phyloP scores from a whole-genome alignment of 2,888 invertebrate genomes.

The Drosophila putrida region DNA sequence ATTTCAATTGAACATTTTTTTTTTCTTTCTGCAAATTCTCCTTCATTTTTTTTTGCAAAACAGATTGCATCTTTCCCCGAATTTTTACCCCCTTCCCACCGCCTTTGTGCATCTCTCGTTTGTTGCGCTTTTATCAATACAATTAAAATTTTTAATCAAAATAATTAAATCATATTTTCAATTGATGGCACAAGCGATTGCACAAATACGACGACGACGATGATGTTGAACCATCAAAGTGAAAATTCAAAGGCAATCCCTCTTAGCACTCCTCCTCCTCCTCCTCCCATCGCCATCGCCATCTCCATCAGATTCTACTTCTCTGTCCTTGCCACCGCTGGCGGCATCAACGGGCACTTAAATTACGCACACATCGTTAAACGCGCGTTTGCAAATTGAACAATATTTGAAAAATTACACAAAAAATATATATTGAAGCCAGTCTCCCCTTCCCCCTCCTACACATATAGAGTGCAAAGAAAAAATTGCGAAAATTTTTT shows the following conservation, averaged over 20 bases:
- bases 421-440: conserved; percentile 42
- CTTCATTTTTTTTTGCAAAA: background rate
- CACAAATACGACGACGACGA: conserved; percentile 34
- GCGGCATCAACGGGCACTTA: conserved; percentile 72
- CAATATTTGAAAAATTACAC: conserved; percentile 84
- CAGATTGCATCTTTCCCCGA: background rate
- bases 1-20: background rate
- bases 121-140: conserved; percentile 52
- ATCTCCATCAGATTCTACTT: too few relatives aligned
- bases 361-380: conserved; percentile 83
- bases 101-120: background rate
- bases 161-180: conserved; percentile 78
- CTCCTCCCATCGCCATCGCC: background rate
- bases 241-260: conserved; percentile 70
- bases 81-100: background rate
- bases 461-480: conserved; percentile 52
- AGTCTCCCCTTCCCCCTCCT: background rate
- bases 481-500: conserved; percentile 56
- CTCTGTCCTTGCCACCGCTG: background rate
- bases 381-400: conserved; percentile 82
- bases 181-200: conserved; percentile 78
- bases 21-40: background rate
- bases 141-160: conserved; percentile 69
- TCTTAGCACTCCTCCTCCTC: background rate
- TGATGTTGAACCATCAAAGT: conserved; percentile 65